Conservation (phyloP, 2,888 invertebrate species). For the Glaucopsyche alexis region DNA sequence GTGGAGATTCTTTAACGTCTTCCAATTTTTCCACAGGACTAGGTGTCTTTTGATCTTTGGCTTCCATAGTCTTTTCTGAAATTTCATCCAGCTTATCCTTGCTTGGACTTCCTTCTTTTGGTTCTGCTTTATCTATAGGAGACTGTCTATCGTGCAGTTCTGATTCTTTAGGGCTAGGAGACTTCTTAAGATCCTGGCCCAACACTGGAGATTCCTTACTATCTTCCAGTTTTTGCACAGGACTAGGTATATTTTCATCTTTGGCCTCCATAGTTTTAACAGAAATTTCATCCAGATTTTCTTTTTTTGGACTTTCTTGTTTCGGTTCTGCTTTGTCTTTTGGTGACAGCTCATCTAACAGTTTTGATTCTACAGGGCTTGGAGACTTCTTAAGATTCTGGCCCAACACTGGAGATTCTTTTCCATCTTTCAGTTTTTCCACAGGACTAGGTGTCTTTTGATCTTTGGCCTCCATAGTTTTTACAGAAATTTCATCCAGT, state of each 20-base stretch:
- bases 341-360: background rate
- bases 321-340: constrained; percentile 13
- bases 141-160: background rate
- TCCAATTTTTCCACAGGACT: constrained; percentile 28
- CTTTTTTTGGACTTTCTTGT: too few relatives aligned
- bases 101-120: constrained; percentile 26
- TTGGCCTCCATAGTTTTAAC: background rate
- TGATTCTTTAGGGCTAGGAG: background rate
- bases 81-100: background rate
- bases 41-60: constrained; percentile 21
- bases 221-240: background rate
- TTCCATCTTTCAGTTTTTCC: background rate
- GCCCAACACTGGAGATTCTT: background rate
- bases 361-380: background rate
- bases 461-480: background rate
- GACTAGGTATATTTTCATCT: constrained; percentile 31
- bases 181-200: background rate
- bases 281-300: too few relatives aligned
- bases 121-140: background rate
- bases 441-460: constrained; percentile 34
- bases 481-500: background rate
- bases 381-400: background rate
- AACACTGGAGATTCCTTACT: background rate
- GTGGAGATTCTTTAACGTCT: background rate
- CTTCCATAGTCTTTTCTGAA: background rate